phyloP scores from a whole-genome alignment of 1,140 invertebrate species.

The Conus ventricosus region DNA sequence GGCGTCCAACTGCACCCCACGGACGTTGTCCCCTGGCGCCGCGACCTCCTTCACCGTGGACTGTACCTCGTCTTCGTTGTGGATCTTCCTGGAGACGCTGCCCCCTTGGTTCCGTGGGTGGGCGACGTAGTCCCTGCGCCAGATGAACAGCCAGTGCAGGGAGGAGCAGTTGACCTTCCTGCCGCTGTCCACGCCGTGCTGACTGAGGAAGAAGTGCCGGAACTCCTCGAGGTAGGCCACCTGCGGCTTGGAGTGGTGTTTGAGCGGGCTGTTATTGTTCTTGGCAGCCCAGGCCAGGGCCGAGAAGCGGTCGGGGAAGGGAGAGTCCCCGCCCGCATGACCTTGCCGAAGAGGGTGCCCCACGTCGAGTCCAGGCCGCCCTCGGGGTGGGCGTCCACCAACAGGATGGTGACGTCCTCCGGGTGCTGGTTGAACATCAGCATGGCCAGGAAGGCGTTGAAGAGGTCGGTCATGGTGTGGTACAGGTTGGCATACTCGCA shows the following conservation, averaged over 20 bases:
- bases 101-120: conserved; percentile 68
- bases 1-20: conserved; percentile 64
- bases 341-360: conserved; percentile 60
- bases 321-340: conserved; percentile 42
- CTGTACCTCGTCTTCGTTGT: conserved; percentile 64
- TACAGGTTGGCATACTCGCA: conserved; percentile 73
- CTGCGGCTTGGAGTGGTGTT: conserved; percentile 43
- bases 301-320: conserved; percentile 38
- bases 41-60: conserved; percentile 29
- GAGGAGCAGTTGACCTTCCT: conserved; percentile 54
- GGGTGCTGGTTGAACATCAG: conserved; percentile 58
- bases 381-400: conserved; percentile 65
- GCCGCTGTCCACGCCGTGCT: conserved; percentile 30
- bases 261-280: conserved; percentile 68
- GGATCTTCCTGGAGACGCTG: conserved; percentile 60
- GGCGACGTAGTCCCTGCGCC: conserved; percentile 66
- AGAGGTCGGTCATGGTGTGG: conserved; percentile 73
- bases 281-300: conserved; percentile 65
- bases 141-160: conserved; percentile 64
- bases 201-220: conserved; percentile 63
- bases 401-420: conserved; percentile 58
- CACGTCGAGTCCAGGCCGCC: conserved; percentile 65
- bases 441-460: conserved; percentile 69
- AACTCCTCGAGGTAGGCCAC: conserved; percentile 68
- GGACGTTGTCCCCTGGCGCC: conserved; percentile 46